Evolutionary conservation across 2,113 vertebrate genomes (phyloP).

Genomic region (Carassius carassius): DNA sequence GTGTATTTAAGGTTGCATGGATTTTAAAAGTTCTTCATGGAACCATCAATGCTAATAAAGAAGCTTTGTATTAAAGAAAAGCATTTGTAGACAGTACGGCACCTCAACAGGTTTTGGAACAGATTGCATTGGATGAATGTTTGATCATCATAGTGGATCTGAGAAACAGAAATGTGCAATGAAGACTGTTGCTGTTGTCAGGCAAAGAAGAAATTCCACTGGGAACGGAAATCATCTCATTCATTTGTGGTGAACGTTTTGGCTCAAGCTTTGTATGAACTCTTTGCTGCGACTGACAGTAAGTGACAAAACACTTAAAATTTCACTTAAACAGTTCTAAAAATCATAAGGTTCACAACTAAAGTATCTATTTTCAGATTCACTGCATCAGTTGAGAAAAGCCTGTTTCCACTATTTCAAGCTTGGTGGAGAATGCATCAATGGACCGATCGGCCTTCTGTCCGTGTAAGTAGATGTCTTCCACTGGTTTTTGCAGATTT

Average conservation of each 20-base stretch:
- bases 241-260: conserved; percentile 97
- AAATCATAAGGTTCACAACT: not conserved
- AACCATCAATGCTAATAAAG: no score
- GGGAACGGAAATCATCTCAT: conserved; percentile 92
- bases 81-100: not conserved
- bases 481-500: not conserved
- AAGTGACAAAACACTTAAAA: conserved; percentile 62
- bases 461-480: conserved; percentile 84
- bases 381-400: conserved; percentile 84
- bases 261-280: conserved; percentile 94
- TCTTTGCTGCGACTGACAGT: conserved; percentile 92
- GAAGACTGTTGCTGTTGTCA: conserved; percentile 60
- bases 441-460: conserved; percentile 87
- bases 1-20: no score
- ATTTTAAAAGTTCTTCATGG: no score
- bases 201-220: conserved; percentile 95
- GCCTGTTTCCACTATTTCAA: conserved; percentile 97
- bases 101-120: not conserved
- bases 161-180: not conserved
- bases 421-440: conserved; percentile 89
- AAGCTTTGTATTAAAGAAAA: not conserved
- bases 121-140: not conserved
- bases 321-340: not conserved
- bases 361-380: conserved; percentile 73
- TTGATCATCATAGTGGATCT: not conserved